These are phyloP conservation scores for Halocynthia roretzi DNA, from an alignment of 23 tunicate genomes.

Conservation along the genomic window DNA sequence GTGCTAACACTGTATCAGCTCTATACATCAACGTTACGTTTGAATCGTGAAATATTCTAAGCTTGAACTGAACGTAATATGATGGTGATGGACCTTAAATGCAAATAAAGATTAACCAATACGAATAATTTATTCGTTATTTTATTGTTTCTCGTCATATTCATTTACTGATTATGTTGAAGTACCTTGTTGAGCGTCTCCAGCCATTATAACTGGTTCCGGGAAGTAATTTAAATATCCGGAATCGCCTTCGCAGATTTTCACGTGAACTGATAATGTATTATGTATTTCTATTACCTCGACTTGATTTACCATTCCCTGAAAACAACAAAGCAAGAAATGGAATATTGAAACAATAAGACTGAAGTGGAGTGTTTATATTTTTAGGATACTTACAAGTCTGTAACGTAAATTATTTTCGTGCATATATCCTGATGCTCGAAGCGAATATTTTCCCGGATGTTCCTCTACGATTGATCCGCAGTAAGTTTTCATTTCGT, in stretches of 20 bases:
- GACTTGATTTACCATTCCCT: slow-evolving; percentile 54
- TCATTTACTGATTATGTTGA: background rate
- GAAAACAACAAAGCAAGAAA: background rate
- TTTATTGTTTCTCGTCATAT: background rate
- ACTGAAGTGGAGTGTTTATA: background rate
- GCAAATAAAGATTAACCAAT: background rate
- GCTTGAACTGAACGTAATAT: slow-evolving; percentile 25
- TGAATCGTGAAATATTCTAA: slow-evolving; percentile 35
- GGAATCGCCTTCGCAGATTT: slow-evolving; percentile 40
- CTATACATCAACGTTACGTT: slow-evolving; percentile 16
- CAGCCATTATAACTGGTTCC: slow-evolving; percentile 31
- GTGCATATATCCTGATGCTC: slow-evolving; percentile 63
- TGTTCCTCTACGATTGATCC: slow-evolving; percentile 58
- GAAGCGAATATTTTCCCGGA: slow-evolving; percentile 43
- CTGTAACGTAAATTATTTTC: slow-evolving; percentile 60
- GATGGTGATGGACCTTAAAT: slow-evolving; percentile 43
- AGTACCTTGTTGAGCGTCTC: slow-evolving; percentile 45
- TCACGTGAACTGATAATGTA: slow-evolving; percentile 50
- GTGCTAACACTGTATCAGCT: slow-evolving; percentile 42
- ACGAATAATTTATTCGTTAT: background rate
- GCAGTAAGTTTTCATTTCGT: slow-evolving; percentile 36
- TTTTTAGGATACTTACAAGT: slow-evolving; percentile 6
- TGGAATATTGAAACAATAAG: background rate
- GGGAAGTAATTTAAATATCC: slow-evolving; percentile 39
- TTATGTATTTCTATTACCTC: slow-evolving; percentile 48